Base-by-base conservation (phyloP, 2,797 vertebrate genomes). In the Rallus crepitans region DNA sequence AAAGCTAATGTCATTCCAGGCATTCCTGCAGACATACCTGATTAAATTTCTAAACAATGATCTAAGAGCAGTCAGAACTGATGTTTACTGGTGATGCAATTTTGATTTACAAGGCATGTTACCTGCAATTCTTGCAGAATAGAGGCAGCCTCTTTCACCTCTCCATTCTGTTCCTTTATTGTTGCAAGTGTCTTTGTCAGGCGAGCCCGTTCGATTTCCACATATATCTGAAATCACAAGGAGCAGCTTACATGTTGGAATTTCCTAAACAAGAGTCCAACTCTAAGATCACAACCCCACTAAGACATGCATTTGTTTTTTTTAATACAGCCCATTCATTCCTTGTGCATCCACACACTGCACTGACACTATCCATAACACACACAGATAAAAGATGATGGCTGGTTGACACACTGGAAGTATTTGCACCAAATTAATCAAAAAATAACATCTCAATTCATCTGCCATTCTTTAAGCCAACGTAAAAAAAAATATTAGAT, bases 61-160 rank as follows among this genome's bases (percentile, higher is more conserved):
- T 23, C 63, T 68, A 60, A 30, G 15, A 66, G 39, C 33, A 94
- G 45, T 16, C 31, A 87, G 82, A 85, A 73, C 5, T 68, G 40
- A 27, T 16, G 48, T 81, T 52, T 50, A 63, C 37, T 76, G 21
- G 31, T 53, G 39, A 70, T 9, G 5, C 17, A 55, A n/a, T 42
- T 40, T 20, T 53, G 56, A 57, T 60, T 28, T 60, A 71, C 9
- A 9, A 9, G 77, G 45, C 1, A 4, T 10, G 13, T 97, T 97
- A 99, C 99, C 99, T 99, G 99, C 82, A 99, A 96, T 76, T 99
- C 99, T 40, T 99, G 99, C 87, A 99, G 98, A 97, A 99, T 99
- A 37, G 99, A 96, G 48, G 99, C 99, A 28, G 99, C 99, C 93
- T 99, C 99, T 95, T 99, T 99, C 86, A 99, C 98, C 1, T 99